These are phyloP conservation scores for Chloroclysta siterata DNA, from an alignment of 2,888 invertebrate species.

Conservation along the genomic window DNA sequence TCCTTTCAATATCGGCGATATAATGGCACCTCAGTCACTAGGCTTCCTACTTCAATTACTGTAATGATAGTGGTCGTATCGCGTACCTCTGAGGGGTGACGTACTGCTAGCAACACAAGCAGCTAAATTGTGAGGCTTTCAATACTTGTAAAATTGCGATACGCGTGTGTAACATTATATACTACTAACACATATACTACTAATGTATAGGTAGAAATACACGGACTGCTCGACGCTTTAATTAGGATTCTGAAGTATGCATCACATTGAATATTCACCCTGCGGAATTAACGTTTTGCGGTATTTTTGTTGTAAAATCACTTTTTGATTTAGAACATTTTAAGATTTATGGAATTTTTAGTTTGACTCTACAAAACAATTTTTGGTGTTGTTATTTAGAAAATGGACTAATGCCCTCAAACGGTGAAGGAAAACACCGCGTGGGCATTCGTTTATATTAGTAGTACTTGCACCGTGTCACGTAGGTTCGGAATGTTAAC, in stretches of 20 bases:
- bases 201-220: slow-evolving; percentile 2
- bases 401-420: neutral
- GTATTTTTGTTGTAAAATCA: slow-evolving; percentile 16
- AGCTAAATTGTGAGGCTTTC: neutral
- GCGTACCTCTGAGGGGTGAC: slow-evolving; percentile 8
- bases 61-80: slow-evolving; percentile 53
- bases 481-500: neutral
- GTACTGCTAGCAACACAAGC: slow-evolving; percentile 13
- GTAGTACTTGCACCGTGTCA: neutral
- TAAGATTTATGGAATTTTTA: neutral
- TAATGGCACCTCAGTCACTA: slow-evolving; percentile 50
- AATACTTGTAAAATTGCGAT: slow-evolving; percentile 1
- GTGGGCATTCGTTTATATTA: too few relatives aligned
- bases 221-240: slow-evolving; percentile 39
- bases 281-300: slow-evolving; percentile 5
- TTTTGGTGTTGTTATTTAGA: neutral
- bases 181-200: too few relatives aligned
- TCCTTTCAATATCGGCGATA: slow-evolving; percentile 35
- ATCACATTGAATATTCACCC: slow-evolving; percentile 35
- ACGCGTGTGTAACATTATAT: neutral
- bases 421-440: too few relatives aligned
- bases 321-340: neutral
- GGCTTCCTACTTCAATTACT: slow-evolving; percentile 67
- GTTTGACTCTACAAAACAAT: neutral
- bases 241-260: slow-evolving; percentile 28